phyloP scores from a whole-genome alignment of 2,113 vertebrate genomes.

The Oncorhynchus tshawytscha region DNA sequence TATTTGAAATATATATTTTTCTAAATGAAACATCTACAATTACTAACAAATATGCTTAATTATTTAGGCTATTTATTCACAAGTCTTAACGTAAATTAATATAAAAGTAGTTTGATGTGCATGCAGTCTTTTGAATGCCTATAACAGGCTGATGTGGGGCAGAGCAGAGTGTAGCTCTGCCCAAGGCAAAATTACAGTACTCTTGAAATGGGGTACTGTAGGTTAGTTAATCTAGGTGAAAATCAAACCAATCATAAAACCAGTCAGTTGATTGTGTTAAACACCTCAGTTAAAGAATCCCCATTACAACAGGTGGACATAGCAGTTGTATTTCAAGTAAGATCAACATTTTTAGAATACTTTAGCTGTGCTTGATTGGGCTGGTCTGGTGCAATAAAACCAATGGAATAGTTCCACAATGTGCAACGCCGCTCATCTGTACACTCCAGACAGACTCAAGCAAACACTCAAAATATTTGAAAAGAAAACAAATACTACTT shows the following conservation, averaged over 20 bases:
- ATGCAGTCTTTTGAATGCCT: neutral
- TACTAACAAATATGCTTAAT: constrained; percentile 25
- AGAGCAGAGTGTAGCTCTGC: neutral
- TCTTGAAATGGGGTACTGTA: neutral
- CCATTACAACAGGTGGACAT: neutral
- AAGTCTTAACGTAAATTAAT: neutral
- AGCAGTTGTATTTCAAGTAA: neutral
- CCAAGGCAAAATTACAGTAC: neutral
- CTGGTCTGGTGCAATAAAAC: no score
- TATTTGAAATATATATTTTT: neutral
- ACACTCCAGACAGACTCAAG: no score
- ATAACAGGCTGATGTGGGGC: neutral
- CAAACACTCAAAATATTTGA: no score
- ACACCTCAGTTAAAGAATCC: neutral
- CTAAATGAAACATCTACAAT: constrained; percentile 34
- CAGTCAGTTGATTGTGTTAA: no score
- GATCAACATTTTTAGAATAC: neutral
- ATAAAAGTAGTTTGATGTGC: constrained; percentile 1
- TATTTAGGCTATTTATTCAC: constrained; percentile 11
- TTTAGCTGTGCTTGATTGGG: no score
- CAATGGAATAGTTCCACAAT: no score
- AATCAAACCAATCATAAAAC: neutral
- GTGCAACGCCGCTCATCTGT: no score
- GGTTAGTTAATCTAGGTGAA: neutral
- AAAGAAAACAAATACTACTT: no score